These are phyloP conservation scores for Callionymus lyra DNA, from an alignment of 2,113 vertebrate genomes.

Conservation along the genomic window DNA sequence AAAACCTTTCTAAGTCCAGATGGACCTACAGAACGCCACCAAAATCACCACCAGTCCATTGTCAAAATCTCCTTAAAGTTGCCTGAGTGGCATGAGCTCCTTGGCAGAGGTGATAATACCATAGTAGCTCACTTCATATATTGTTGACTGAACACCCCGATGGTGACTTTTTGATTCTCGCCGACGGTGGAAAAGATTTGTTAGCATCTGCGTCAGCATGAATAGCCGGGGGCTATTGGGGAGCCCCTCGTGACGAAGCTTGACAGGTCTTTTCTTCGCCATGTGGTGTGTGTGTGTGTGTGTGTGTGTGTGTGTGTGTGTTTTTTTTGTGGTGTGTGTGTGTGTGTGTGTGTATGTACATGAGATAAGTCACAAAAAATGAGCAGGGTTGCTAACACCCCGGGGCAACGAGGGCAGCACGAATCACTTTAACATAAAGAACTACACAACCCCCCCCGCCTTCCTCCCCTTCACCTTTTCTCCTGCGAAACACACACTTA, in stretches of 20 bases:
- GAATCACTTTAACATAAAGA: conserved; percentile 42
- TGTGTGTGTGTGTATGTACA: conserved; percentile 1
- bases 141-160: background rate
- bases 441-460: conserved; percentile 26
- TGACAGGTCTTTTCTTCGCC: conserved; percentile 49
- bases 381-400: conserved; percentile 5
- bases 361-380: background rate
- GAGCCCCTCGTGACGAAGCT: conserved; percentile 32
- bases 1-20: no score
- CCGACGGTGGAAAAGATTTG: conserved; percentile 10
- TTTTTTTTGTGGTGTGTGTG: conserved; percentile 28
- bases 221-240: conserved; percentile 41
- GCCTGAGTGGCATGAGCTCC: no score
- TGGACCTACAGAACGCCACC: no score
- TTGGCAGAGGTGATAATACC: no score
- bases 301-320: conserved; percentile 16
- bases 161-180: conserved; percentile 22
- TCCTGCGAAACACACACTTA: conserved; percentile 14
- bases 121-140: no score
- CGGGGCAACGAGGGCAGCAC: conserved; percentile 21
- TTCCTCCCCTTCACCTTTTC: conserved; percentile 23
- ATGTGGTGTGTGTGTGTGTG: conserved; percentile 10
- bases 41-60: no score
- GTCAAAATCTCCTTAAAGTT: no score
- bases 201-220: conserved; percentile 45